phyloP scores from a whole-genome alignment of 1,140 invertebrate genomes.

The Bilobella aurantiaca region DNA sequence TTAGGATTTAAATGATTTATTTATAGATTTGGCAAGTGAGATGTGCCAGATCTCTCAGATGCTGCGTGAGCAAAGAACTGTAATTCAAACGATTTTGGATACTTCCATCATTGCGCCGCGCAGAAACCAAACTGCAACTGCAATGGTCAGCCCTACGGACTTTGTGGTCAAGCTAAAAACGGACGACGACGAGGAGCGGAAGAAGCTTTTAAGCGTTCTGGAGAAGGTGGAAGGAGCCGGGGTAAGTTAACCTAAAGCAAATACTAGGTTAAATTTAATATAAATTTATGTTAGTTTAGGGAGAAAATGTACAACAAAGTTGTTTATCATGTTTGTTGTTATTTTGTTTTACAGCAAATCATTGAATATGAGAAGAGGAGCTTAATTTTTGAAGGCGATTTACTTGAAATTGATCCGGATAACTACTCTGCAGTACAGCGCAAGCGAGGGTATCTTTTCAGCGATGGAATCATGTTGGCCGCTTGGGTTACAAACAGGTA shows the following conservation, averaged over 20 bases:
- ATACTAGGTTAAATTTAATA: too few species aligned
- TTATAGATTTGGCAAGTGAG: slow-evolving; percentile 83
- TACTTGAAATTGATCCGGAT: slow-evolving; percentile 76
- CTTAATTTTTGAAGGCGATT: slow-evolving; percentile 76
- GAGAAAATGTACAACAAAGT: too few species aligned
- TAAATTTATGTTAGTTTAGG: too few species aligned
- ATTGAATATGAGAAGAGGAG: slow-evolving; percentile 62
- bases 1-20: slow-evolving; percentile 9
- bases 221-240: slow-evolving; percentile 82
- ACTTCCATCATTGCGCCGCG: slow-evolving; percentile 60
- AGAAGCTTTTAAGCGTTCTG: slow-evolving; percentile 64
- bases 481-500: slow-evolving; percentile 59
- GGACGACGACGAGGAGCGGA: slow-evolving; percentile 49
- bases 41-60: slow-evolving; percentile 97
- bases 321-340: not conserved
- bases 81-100: slow-evolving; percentile 67
- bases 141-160: slow-evolving; percentile 38
- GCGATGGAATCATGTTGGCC: slow-evolving; percentile 68
- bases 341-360: slow-evolving; percentile 47
- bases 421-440: slow-evolving; percentile 74
- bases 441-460: slow-evolving; percentile 86
- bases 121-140: slow-evolving; percentile 43
- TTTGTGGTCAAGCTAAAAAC: slow-evolving; percentile 48
- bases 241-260: slow-evolving; percentile 42
- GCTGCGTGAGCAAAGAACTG: slow-evolving; percentile 80